Conservation (phyloP, 2,888 invertebrate species). For the Parnassius orleans region DNA sequence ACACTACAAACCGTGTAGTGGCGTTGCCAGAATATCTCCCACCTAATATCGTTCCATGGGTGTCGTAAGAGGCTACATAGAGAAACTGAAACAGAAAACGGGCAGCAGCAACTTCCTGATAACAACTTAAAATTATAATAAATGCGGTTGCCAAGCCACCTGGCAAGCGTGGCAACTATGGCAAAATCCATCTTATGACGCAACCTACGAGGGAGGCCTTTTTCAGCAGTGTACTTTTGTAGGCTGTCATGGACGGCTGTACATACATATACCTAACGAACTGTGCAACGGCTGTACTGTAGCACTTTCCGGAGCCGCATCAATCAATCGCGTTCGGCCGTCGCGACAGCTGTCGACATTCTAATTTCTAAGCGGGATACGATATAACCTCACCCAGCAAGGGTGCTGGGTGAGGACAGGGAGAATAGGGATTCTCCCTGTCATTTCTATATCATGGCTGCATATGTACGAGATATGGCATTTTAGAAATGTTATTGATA, state of each 20-base stretch:
- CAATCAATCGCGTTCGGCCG: slow-evolving; percentile 51
- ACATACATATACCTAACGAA: background rate
- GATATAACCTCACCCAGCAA: slow-evolving; percentile 37
- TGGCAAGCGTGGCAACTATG: too few relatives aligned
- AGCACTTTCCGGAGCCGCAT: slow-evolving; percentile 42
- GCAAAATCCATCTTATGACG: too few relatives aligned
- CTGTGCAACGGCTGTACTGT: background rate
- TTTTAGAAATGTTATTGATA: background rate
- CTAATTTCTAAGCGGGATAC: slow-evolving; percentile 63
- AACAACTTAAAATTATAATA: too few relatives aligned
- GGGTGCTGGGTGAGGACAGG: too few relatives aligned
- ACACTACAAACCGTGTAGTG: background rate
- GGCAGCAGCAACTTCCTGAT: too few relatives aligned
- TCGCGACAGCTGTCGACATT: slow-evolving; percentile 55
- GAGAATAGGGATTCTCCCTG: background rate
- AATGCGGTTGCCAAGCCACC: too few relatives aligned
- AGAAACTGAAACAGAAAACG: too few relatives aligned
- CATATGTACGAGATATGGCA: background rate
- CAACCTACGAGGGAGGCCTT: too few relatives aligned
- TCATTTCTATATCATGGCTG: slow-evolving; percentile 1
- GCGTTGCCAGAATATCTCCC: too few relatives aligned
- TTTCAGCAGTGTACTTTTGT: too few relatives aligned
- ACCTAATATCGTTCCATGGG: too few relatives aligned
- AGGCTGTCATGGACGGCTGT: background rate
- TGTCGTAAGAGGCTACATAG: too few relatives aligned